These are phyloP conservation scores for Anagrus nilaparvatae DNA, from an alignment of 1,140 invertebrate genomes.

Conservation along the genomic window DNA sequence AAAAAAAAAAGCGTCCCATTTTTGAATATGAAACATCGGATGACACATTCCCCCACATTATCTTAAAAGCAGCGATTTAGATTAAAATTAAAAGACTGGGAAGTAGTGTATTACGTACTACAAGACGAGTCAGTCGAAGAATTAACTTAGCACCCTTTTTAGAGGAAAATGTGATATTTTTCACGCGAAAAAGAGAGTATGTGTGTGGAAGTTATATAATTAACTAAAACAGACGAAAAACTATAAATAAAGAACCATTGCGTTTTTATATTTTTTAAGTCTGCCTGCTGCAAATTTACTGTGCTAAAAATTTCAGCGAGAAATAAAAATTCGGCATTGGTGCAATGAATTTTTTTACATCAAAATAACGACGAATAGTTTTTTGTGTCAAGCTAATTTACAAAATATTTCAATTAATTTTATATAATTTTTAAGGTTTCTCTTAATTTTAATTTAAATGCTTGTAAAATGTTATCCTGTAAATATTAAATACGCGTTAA, in stretches of 20 bases:
- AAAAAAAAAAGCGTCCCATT: constrained; percentile 18
- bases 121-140: constrained; percentile 16
- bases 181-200: constrained; percentile 12
- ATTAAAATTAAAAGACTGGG: constrained; percentile 18
- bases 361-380: constrained; percentile 18
- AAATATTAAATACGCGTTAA: constrained; percentile 19
- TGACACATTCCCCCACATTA: constrained; percentile 19
- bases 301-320: constrained; percentile 10
- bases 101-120: constrained; percentile 17
- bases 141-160: constrained; percentile 19
- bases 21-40: constrained; percentile 18
- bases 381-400: constrained; percentile 19
- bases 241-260: constrained; percentile 2
- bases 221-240: neutral
- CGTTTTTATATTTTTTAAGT: constrained; percentile 16
- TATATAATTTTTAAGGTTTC: constrained; percentile 17
- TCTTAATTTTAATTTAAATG: too few relatives aligned
- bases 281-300: constrained; percentile 15
- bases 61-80: constrained; percentile 19
- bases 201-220: neutral
- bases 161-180: constrained; percentile 20
- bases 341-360: constrained; percentile 19
- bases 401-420: constrained; percentile 17
- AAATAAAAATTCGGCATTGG: constrained; percentile 18
- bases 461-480: constrained; percentile 20